Conservation (phyloP, 2,797 vertebrate species). For the Naso thynnoides region DNA sequence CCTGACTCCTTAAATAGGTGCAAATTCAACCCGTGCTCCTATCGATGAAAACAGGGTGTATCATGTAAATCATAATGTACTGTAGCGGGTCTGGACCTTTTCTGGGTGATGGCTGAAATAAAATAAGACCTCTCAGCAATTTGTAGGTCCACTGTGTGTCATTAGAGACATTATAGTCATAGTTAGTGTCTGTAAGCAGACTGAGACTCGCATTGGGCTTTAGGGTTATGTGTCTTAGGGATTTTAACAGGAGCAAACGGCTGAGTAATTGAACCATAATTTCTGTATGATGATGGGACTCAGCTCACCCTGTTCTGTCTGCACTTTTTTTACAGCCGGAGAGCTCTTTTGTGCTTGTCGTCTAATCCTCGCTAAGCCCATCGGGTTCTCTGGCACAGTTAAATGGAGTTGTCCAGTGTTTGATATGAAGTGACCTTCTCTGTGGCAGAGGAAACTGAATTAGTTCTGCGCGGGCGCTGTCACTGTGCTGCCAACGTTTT, state of each 20-base stretch:
- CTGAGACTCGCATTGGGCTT: not conserved
- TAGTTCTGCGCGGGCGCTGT: conserved; percentile 16
- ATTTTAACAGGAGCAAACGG: conserved; percentile 12
- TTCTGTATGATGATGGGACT: conserved; percentile 37
- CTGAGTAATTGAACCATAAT: conserved; percentile 53
- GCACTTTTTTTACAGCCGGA: conserved; percentile 31
- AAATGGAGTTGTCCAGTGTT: conserved; percentile 53
- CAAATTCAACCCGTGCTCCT: too few relatives aligned
- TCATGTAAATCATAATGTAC: not conserved
- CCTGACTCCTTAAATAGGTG: not conserved
- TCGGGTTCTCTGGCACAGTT: conserved; percentile 40
- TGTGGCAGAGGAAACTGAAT: conserved; percentile 48
- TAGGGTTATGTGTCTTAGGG: not conserved
- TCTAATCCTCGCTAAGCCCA: conserved; percentile 61
- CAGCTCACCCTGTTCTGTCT: conserved; percentile 25
- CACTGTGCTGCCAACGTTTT: conserved; percentile 17
- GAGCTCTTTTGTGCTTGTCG: conserved; percentile 36
- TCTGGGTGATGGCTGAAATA: not conserved
- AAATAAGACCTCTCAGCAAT: too few relatives aligned
- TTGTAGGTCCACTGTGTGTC: too few relatives aligned
- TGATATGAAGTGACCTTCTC: conserved; percentile 59
- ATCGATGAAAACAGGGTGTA: not conserved
- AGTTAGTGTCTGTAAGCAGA: not conserved
- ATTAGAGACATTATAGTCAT: not conserved
- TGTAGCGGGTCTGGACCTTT: not conserved